Evolutionary conservation across 2,113 vertebrate species (phyloP).

Genomic region (Gallinago media): DNA sequence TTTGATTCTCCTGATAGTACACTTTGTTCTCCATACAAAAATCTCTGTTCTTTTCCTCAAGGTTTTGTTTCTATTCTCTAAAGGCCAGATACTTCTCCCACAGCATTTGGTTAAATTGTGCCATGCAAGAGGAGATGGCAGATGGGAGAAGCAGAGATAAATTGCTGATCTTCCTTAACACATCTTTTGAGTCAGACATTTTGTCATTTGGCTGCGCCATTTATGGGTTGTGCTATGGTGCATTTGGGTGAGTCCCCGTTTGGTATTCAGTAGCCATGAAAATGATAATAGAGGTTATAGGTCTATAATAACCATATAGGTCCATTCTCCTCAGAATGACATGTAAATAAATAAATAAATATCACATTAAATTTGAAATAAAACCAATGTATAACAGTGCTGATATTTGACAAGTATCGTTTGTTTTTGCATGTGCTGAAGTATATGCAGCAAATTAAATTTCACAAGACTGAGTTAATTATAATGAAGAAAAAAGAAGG

Average conservation of each 20-base stretch:
- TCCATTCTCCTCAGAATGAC: neutral
- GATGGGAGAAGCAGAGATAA: neutral
- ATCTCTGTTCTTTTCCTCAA: neutral
- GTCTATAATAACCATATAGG: neutral
- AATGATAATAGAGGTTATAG: neutral
- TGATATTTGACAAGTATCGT: neutral
- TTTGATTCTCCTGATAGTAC: neutral
- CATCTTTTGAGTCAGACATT: neutral
- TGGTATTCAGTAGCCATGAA: neutral
- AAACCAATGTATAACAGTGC: neutral
- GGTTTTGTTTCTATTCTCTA: neutral
- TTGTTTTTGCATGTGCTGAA: neutral
- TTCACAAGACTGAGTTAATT: neutral
- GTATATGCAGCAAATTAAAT: neutral
- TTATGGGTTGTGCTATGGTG: neutral
- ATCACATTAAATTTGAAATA: neutral
- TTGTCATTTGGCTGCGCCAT: neutral
- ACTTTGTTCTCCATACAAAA: neutral
- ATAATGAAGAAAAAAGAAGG: neutral
- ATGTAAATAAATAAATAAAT: neutral
- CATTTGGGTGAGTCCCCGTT: neutral
- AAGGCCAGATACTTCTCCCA: neutral
- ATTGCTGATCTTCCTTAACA: neutral
- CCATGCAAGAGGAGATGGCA: neutral
- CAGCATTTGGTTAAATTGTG: neutral